phyloP scores from a whole-genome alignment of 2,888 invertebrate species.

The Drosophila birchii region DNA sequence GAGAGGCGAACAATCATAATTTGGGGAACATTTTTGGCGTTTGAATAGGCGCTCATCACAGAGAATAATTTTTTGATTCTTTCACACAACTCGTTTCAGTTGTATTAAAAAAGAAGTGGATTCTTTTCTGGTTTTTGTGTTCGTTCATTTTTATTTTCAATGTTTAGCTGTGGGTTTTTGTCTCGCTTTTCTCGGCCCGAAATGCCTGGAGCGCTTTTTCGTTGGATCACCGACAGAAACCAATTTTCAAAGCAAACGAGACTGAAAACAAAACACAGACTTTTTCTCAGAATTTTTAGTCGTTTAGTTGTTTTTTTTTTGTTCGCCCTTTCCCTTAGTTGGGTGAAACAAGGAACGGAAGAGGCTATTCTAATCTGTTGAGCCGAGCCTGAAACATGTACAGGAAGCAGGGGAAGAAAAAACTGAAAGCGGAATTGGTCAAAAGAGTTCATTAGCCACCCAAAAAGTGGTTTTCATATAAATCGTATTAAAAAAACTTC shows the following conservation, averaged over 20 bases:
- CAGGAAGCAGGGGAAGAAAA: neutral
- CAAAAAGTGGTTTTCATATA: neutral
- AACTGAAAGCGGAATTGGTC: constrained; percentile 11
- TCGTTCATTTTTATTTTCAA: constrained; percentile 17
- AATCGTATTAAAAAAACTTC: neutral
- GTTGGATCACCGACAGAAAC: constrained; percentile 31
- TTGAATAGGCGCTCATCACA: constrained; percentile 60
- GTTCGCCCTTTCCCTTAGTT: constrained; percentile 14
- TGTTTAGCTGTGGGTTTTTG: constrained; percentile 6
- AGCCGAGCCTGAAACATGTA: constrained; percentile 6
- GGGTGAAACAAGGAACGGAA: constrained; percentile 53
- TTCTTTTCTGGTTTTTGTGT: constrained; percentile 17
- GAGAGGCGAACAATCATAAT: constrained; percentile 41
- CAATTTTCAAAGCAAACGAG: constrained; percentile 30
- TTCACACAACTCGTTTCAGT: constrained; percentile 22
- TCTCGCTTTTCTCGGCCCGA: constrained; percentile 1
- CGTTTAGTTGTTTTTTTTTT: constrained; percentile 4
- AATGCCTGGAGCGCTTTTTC: constrained; percentile 7
- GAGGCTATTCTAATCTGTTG: constrained; percentile 30
- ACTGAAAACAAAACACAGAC: constrained; percentile 11
- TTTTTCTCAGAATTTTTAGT: constrained; percentile 19
- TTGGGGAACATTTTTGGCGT: constrained; percentile 22
- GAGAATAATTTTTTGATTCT: constrained; percentile 43
- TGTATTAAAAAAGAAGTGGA: constrained; percentile 11
- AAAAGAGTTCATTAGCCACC: constrained; percentile 2